These are phyloP conservation scores for Papilio polyxenes DNA, from an alignment of 1,140 invertebrate species.

Conservation along the genomic window DNA sequence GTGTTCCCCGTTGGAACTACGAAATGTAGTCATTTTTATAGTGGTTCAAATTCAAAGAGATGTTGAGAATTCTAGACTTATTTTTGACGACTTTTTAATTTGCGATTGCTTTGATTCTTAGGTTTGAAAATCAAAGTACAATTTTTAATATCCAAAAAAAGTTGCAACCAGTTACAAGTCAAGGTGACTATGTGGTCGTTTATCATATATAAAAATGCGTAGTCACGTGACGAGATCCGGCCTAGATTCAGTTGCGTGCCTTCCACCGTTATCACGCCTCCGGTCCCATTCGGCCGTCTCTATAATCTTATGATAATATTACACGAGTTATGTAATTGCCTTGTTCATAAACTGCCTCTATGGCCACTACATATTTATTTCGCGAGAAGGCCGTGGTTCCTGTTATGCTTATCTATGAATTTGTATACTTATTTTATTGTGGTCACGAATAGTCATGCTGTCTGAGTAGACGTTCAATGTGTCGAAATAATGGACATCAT, in stretches of 20 bases:
- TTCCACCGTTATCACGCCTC: conserved; percentile 34
- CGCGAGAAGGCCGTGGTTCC: background rate
- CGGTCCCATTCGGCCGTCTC: conserved; percentile 32
- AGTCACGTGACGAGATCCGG: conserved; percentile 28
- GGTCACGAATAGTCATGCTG: too few species aligned
- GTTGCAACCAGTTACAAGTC: background rate
- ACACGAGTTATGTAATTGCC: conserved; percentile 25
- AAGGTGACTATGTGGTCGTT: background rate
- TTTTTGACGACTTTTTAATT: background rate
- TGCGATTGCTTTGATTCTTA: background rate
- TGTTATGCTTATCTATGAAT: conserved; percentile 4
- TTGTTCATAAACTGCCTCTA: conserved; percentile 18
- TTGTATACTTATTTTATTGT: conserved; percentile 3
- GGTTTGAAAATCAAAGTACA: background rate
- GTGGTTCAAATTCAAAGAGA: background rate
- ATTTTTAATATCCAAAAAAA: background rate
- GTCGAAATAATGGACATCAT: too few species aligned
- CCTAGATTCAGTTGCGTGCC: conserved; percentile 34
- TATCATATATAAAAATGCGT: conserved; percentile 12
- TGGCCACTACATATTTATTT: conserved; percentile 20
- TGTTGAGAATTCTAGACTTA: background rate
- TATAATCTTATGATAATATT: conserved; percentile 33
- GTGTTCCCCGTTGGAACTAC: conserved; percentile 8
- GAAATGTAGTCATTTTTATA: conserved; percentile 4
- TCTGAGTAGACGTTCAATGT: too few species aligned